Evolutionary conservation across 2,113 vertebrate species (phyloP).

Genomic region (Onychostoma macrolepis): DNA sequence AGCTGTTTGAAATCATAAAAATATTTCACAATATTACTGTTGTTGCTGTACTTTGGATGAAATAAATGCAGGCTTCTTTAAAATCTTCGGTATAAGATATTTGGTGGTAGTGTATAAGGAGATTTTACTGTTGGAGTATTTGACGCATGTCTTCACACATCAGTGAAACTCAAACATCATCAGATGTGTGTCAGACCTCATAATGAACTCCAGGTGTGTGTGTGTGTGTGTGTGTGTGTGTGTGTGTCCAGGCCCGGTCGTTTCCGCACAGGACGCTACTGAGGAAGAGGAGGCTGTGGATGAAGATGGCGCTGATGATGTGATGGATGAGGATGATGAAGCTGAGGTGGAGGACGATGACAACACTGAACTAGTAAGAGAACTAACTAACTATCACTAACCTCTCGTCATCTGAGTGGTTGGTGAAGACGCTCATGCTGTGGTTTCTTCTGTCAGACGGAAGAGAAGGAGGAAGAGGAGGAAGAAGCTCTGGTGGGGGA

Average conservation of each 20-base stretch:
- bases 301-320: conserved; percentile 90
- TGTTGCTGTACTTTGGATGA: no score
- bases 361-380: conserved; percentile 80
- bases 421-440: background rate
- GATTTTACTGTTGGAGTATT: no score
- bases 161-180: background rate
- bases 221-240: conserved; percentile 25
- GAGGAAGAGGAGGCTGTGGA: conserved; percentile 94
- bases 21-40: no score
- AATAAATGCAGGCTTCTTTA: no score
- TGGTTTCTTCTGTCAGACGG: conserved; percentile 78
- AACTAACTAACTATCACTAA: background rate
- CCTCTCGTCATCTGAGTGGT: background rate
- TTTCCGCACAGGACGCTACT: conserved; percentile 87
- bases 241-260: conserved; percentile 68
- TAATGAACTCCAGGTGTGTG: background rate
- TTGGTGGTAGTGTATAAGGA: no score
- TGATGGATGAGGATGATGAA: conserved; percentile 93
- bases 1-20: no score
- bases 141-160: no score
- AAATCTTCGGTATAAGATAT: no score
- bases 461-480: conserved; percentile 89
- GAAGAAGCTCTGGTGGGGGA: conserved; percentile 90
- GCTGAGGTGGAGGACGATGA: conserved; percentile 98
- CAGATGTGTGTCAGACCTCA: background rate